Evolutionary conservation across 2,888 invertebrate species (phyloP).

Genomic region (Drosophila conformis): DNA sequence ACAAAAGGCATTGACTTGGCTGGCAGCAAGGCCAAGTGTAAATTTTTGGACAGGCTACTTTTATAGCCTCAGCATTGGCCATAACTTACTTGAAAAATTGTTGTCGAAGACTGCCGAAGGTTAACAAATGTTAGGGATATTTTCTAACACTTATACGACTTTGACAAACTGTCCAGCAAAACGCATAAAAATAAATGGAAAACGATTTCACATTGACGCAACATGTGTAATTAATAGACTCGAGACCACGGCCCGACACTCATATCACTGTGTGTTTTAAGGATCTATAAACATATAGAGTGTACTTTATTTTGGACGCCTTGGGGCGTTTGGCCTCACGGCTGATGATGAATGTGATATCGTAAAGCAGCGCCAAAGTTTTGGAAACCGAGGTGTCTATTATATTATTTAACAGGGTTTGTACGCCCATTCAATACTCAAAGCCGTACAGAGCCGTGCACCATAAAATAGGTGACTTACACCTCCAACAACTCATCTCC

Average conservation of each 20-base stretch:
- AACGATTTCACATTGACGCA: constrained; percentile 65
- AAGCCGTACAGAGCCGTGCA: constrained; percentile 19
- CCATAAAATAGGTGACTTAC: constrained; percentile 47
- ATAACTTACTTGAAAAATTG: constrained; percentile 62
- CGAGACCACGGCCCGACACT: constrained; percentile 9
- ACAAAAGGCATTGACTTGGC: constrained; percentile 32
- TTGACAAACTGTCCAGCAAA: constrained; percentile 49
- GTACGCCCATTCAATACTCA: constrained; percentile 27
- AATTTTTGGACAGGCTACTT: constrained; percentile 47
- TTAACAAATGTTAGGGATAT: constrained; percentile 59
- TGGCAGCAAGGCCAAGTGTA: constrained; percentile 16
- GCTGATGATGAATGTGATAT: constrained; percentile 58
- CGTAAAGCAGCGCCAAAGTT: constrained; percentile 52
- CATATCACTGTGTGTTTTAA: constrained; percentile 17
- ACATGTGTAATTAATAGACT: constrained; percentile 77
- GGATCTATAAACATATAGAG: constrained; percentile 3
- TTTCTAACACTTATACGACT: constrained; percentile 28
- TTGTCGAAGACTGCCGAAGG: constrained; percentile 46
- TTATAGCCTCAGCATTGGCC: constrained; percentile 38
- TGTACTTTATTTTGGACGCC: background rate
- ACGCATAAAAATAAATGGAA: constrained; percentile 69
- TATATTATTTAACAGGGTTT: constrained; percentile 69
- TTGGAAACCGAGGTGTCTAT: constrained; percentile 64
- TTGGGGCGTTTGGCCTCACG: constrained; percentile 14
- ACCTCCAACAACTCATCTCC: background rate